Conservation (phyloP, 2,888 invertebrate genomes). For the Protodeltote pygarga region DNA sequence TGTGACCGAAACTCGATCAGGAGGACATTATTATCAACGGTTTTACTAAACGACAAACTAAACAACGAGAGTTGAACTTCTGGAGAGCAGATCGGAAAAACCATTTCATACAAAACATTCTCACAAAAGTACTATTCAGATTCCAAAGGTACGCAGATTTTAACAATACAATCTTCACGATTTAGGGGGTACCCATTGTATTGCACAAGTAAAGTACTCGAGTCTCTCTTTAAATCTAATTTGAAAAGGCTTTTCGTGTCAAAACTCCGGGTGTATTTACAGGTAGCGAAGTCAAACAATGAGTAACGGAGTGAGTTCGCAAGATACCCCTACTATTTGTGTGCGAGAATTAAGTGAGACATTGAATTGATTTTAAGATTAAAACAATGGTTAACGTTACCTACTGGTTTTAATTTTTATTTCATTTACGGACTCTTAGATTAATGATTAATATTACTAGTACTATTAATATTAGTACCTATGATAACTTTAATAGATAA, state of each 20-base stretch:
- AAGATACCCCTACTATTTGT: slow-evolving; percentile 23
- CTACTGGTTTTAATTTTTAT: too few species aligned
- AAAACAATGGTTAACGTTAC: too few species aligned
- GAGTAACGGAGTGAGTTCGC: slow-evolving; percentile 28
- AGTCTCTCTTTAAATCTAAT: slow-evolving; percentile 57
- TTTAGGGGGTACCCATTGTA: slow-evolving; percentile 25
- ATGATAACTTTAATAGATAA: too few species aligned
- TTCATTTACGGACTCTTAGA: too few species aligned
- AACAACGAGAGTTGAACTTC: too few species aligned
- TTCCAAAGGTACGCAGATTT: slow-evolving; percentile 7
- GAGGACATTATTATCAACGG: too few species aligned
- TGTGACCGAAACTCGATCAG: too few species aligned
- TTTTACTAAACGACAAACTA: too few species aligned
- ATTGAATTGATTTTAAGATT: not conserved
- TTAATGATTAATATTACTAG: too few species aligned
- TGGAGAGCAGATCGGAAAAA: too few species aligned
- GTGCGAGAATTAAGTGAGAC: slow-evolving; percentile 1
- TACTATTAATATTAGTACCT: too few species aligned
- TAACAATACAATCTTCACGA: slow-evolving; percentile 14
- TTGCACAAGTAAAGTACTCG: slow-evolving; percentile 15
- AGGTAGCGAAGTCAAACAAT: slow-evolving; percentile 44
- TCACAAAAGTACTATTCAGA: slow-evolving; percentile 12
- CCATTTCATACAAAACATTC: too few species aligned
- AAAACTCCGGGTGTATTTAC: slow-evolving; percentile 42
- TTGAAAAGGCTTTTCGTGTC: slow-evolving; percentile 61